phyloP scores from a whole-genome alignment of 2,888 invertebrate genomes.

The Luffia ferchaultella region DNA sequence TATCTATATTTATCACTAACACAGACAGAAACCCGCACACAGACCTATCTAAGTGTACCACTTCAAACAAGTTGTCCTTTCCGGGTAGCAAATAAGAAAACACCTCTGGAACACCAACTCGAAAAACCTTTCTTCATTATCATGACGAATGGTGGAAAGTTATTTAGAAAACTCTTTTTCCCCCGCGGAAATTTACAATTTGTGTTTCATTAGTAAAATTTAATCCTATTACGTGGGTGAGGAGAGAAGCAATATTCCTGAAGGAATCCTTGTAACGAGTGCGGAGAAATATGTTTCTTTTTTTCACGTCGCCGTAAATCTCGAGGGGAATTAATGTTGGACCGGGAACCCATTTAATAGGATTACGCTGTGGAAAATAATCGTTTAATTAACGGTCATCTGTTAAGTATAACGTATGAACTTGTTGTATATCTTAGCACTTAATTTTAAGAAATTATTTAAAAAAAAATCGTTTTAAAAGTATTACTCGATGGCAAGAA shows the following conservation, averaged over 20 bases:
- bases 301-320: constrained; percentile 25
- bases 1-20: no score
- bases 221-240: constrained; percentile 45
- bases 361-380: constrained; percentile 1
- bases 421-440: no score
- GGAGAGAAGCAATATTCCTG: constrained; percentile 36
- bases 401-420: not conserved
- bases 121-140: constrained; percentile 27
- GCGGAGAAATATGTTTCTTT: constrained; percentile 28
- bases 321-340: constrained; percentile 24
- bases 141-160: constrained; percentile 42
- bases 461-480: no score
- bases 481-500: no score
- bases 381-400: not conserved
- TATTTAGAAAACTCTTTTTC: constrained; percentile 42
- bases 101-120: no score
- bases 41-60: no score
- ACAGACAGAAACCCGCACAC: no score
- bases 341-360: constrained; percentile 13
- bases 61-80: no score
- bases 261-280: constrained; percentile 36
- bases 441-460: no score
- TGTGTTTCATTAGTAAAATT: constrained; percentile 59
- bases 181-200: constrained; percentile 46
- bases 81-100: no score